Percentiles rank a stretch among this genome's conserved stretches.
Conservation (phyloP, 2,113 vertebrate species). For the Saimiri boliviensis region DNA sequence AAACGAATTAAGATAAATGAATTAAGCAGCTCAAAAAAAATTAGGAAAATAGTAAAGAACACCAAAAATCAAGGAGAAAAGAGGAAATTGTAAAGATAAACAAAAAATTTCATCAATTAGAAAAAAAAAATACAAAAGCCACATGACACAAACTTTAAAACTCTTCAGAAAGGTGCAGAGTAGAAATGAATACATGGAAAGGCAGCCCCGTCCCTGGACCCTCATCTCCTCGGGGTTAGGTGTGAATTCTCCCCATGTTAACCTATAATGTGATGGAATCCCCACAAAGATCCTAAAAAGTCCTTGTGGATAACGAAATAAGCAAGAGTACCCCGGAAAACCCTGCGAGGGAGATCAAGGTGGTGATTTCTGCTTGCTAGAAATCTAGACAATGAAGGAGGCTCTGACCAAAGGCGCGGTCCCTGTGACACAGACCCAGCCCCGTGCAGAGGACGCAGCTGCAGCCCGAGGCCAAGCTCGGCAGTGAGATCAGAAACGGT, state of each 20-base stretch:
- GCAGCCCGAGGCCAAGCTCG: neutral
- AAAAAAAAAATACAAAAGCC: neutral
- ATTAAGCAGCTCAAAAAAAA: neutral
- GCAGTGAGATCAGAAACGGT: neutral
- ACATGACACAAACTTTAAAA: neutral
- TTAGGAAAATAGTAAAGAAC: neutral
- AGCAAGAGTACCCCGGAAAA: neutral
- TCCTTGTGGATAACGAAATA: rapidly evolving
- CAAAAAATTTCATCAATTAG: neutral
- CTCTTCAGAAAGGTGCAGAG: neutral
- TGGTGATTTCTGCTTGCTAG: neutral
- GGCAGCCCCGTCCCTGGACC: neutral
- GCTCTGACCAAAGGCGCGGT: too few species aligned
- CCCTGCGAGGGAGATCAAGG: rapidly evolving
- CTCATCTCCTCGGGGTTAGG: neutral
- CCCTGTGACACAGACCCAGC: neutral
- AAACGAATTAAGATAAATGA: neutral
- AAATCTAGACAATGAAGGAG: too few species aligned
- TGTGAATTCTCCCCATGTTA: rapidly evolving
- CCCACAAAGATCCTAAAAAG: too few species aligned
- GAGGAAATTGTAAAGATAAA: neutral
- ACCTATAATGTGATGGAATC: neutral
- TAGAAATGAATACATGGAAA: neutral
- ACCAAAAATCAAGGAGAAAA: neutral
- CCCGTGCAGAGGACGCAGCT: too few species aligned